Evolutionary conservation across 2,797 vertebrate genomes (phyloP).

Genomic region (Siniperca scherzeri): DNA sequence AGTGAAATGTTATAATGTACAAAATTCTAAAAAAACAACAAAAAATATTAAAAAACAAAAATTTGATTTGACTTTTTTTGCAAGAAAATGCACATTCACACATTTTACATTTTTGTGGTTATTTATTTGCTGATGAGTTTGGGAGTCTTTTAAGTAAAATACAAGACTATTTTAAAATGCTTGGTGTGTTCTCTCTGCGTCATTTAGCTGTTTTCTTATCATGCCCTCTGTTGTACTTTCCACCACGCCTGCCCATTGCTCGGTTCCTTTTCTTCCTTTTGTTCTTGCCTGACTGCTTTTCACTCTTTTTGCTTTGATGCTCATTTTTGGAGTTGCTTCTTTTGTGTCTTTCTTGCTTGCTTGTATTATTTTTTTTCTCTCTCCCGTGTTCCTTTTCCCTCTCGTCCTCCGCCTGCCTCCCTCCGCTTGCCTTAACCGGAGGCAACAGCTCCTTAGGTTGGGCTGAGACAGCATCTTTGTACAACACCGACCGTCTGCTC

Average conservation of each 20-base stretch:
- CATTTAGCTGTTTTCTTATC: slow-evolving; percentile 68
- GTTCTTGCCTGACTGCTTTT: slow-evolving; percentile 76
- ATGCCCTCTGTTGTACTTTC: slow-evolving; percentile 70
- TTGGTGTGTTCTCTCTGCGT: slow-evolving; percentile 55
- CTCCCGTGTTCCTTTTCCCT: slow-evolving; percentile 73
- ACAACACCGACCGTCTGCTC: slow-evolving; percentile 99
- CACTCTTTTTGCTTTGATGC: slow-evolving; percentile 80
- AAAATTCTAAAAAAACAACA: background rate
- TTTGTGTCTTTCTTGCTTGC: slow-evolving; percentile 80
- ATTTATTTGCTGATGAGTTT: slow-evolving; percentile 31
- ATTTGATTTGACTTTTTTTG: background rate
- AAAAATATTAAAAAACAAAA: background rate
- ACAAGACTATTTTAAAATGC: slow-evolving; percentile 36
- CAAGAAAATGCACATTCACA: background rate
- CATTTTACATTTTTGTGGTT: background rate
- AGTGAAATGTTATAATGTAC: background rate
- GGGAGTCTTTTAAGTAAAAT: slow-evolving; percentile 38
- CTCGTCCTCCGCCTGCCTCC: slow-evolving; percentile 73
- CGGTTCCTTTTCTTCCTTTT: slow-evolving; percentile 75
- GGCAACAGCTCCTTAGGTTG: slow-evolving; percentile 96
- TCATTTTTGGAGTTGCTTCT: slow-evolving; percentile 81
- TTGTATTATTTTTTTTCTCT: slow-evolving; percentile 66
- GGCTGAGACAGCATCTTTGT: slow-evolving; percentile 99
- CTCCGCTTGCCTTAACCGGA: slow-evolving; percentile 80
- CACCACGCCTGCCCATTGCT: slow-evolving; percentile 62